A percentile compares a stretch with the other conserved stretches of the same genome.
These are phyloP conservation scores for Distichodus sexfasciatus DNA, from an alignment of 2,797 vertebrate genomes.

Conservation along the genomic window DNA sequence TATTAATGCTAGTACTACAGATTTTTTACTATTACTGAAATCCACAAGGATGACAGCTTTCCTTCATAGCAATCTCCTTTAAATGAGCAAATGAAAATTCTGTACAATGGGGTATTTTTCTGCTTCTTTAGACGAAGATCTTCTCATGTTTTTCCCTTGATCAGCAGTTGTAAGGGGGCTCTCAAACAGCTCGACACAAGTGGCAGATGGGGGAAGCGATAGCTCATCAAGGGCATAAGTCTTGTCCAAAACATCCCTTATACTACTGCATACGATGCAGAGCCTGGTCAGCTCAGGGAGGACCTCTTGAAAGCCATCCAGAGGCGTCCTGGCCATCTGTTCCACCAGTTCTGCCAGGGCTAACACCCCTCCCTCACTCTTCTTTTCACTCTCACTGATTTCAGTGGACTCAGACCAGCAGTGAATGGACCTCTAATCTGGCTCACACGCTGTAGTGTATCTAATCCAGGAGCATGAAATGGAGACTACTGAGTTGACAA, in stretches of 20 bases:
- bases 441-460: conserved; percentile 3
- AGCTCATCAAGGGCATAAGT: conserved; percentile 45
- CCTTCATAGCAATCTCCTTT: neutral
- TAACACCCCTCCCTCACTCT: conserved; percentile 12
- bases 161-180: conserved; percentile 3
- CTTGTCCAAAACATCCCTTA: conserved; percentile 47
- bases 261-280: conserved; percentile 51
- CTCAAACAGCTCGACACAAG: conserved; percentile 9
- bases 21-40: no score
- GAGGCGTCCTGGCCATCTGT: conserved; percentile 50
- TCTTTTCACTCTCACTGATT: conserved; percentile 9
- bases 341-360: conserved; percentile 34
- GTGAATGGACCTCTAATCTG: conserved; percentile 34
- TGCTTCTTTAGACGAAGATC: neutral
- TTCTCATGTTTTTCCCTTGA: neutral
- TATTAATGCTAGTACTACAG: no score
- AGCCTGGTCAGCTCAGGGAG: conserved; percentile 60
- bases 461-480: conserved; percentile 20
- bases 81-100: neutral
- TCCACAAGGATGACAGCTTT: neutral
- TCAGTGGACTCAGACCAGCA: neutral
- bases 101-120: neutral
- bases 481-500: conserved; percentile 15
- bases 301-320: conserved; percentile 52
- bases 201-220: conserved; percentile 54